Evolutionary conservation across 2,888 invertebrate genomes (phyloP).

Genomic region (Mechanitis mazaeus): DNA sequence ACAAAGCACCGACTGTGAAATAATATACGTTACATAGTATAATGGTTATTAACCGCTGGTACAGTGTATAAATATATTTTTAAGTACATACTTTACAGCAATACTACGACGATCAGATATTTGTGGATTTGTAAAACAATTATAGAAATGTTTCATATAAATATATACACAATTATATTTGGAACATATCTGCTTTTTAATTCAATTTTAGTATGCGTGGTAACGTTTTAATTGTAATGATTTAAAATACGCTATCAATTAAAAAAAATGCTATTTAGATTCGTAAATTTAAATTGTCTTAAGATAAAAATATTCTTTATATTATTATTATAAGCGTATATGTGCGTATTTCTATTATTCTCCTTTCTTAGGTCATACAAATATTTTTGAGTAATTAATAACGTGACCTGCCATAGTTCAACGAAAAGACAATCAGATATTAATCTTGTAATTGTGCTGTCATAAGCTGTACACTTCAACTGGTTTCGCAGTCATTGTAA

Average conservation of each 20-base stretch:
- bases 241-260: too few species aligned
- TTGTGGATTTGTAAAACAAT: neutral
- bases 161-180: neutral
- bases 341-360: too few species aligned
- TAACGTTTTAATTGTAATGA: too few species aligned
- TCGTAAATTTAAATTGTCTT: too few species aligned
- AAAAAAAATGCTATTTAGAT: too few species aligned
- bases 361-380: neutral
- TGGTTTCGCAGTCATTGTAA: too few species aligned
- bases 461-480: neutral
- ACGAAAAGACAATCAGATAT: neutral
- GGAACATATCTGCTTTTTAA: too few species aligned
- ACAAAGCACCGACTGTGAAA: neutral
- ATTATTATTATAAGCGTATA: too few species aligned
- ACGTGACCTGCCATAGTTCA: neutral
- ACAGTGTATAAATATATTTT: conserved; percentile 3
- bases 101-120: neutral
- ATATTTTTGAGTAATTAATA: neutral
- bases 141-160: neutral
- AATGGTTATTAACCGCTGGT: neutral
- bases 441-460: neutral
- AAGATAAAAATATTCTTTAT: too few species aligned
- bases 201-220: too few species aligned
- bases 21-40: neutral
- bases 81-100: neutral